Evolutionary conservation across 1,140 invertebrate species (phyloP).

Genomic region (Aleiodes sp.): DNA sequence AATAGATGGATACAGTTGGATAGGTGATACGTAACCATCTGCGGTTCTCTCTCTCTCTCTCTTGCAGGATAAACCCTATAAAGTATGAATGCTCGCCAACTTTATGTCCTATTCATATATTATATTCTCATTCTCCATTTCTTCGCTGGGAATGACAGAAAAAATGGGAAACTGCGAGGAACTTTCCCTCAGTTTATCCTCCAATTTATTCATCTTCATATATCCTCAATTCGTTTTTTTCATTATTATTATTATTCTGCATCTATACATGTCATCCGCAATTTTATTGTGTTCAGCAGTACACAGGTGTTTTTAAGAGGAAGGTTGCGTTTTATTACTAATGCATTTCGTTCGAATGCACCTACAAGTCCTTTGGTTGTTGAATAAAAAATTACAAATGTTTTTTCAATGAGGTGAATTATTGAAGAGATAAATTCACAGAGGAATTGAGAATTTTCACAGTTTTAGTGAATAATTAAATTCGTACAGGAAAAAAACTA

Average conservation of each 20-base stretch:
- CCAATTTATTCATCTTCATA: background rate
- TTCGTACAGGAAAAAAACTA: too few relatives aligned
- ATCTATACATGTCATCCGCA: too few relatives aligned
- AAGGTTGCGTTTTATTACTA: conserved; percentile 17
- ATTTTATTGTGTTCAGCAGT: background rate
- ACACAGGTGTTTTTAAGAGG: conserved; percentile 23
- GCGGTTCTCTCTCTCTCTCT: too few relatives aligned
- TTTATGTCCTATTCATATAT: too few relatives aligned
- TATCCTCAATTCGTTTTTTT: background rate
- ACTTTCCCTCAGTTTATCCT: background rate
- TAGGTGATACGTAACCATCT: background rate
- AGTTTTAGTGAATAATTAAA: too few relatives aligned
- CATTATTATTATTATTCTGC: too few relatives aligned
- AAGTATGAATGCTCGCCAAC: too few relatives aligned
- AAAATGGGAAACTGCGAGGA: background rate
- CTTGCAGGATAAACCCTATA: too few relatives aligned
- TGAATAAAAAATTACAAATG: background rate
- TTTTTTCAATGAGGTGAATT: background rate
- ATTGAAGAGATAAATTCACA: too few relatives aligned
- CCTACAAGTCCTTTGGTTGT: background rate
- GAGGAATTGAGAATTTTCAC: too few relatives aligned
- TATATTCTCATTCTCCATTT: too few relatives aligned
- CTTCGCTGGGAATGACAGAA: too few relatives aligned
- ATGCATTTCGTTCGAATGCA: conserved; percentile 16
- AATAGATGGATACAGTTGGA: conserved; percentile 12